These are phyloP conservation scores for Vanessa cardui DNA, from an alignment of 2,888 invertebrate species.

Conservation along the genomic window DNA sequence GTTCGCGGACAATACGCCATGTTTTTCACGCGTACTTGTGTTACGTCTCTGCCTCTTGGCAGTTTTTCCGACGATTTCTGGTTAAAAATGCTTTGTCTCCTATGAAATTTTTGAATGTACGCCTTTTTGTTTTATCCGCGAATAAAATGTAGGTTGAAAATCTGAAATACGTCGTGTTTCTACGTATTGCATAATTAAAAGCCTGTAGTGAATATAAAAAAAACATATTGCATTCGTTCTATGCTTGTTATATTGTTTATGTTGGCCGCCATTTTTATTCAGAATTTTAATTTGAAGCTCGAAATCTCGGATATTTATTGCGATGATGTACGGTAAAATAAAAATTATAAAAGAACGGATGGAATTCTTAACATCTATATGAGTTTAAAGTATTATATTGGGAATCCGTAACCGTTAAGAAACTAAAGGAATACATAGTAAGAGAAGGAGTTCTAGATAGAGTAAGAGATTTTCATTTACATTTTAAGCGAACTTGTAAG, in stretches of 20 bases:
- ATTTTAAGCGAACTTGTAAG: too few relatives aligned
- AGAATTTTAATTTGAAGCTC: background rate
- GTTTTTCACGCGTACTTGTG: conserved; percentile 40
- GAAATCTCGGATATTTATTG: conserved; percentile 4
- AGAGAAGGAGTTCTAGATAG: too few relatives aligned
- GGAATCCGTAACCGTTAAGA: too few relatives aligned
- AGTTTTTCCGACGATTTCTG: conserved; percentile 40
- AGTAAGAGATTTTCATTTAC: too few relatives aligned
- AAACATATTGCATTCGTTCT: conserved; percentile 21
- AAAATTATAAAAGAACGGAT: too few relatives aligned
- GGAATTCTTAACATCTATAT: too few relatives aligned
- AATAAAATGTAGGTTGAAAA: conserved; percentile 36
- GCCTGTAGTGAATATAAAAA: conserved; percentile 17
- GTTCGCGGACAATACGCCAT: conserved; percentile 39
- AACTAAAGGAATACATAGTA: too few relatives aligned
- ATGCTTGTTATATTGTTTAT: conserved; percentile 18
- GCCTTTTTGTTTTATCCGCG: conserved; percentile 31
- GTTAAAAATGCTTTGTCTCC: conserved; percentile 40
- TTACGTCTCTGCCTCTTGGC: conserved; percentile 39
- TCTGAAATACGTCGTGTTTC: conserved; percentile 27
- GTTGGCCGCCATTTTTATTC: conserved; percentile 6
- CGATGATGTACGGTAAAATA: background rate
- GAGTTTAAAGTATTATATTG: too few relatives aligned
- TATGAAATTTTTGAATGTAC: conserved; percentile 35
- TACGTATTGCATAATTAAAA: conserved; percentile 38